Evolutionary conservation across 2,797 vertebrate genomes (phyloP).

Genomic region (Melanogrammus aeglefinus): DNA sequence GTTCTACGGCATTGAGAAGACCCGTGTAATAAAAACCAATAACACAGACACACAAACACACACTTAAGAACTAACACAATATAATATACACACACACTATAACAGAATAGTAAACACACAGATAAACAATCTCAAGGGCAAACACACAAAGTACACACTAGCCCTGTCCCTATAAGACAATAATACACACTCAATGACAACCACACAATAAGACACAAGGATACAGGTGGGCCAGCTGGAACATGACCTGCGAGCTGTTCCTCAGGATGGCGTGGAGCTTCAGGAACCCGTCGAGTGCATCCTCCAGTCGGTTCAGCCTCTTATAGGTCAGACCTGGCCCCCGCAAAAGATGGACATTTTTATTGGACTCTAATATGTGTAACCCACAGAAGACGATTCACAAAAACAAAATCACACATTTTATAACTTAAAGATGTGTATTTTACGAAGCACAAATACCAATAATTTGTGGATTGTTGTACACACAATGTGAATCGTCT

Average conservation of each 20-base stretch:
- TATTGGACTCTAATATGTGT: background rate
- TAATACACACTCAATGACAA: conserved; percentile 25
- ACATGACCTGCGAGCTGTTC: conserved; percentile 90
- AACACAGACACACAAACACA: no score
- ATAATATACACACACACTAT: no score
- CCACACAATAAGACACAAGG: conserved; percentile 42
- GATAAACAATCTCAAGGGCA: background rate
- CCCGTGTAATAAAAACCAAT: no score
- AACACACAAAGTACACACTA: background rate
- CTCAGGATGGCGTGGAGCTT: conserved; percentile 93
- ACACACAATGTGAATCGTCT: no score
- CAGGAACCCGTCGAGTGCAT: conserved; percentile 91
- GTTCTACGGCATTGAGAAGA: no score
- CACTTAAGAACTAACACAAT: background rate
- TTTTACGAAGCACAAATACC: no score
- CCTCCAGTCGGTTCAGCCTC: conserved; percentile 84
- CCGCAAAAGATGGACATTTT: background rate
- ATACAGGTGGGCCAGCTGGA: conserved; percentile 92
- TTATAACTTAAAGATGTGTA: no score
- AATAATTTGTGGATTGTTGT: no score
- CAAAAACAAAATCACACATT: no score
- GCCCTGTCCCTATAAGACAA: conserved; percentile 19
- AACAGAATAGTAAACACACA: no score
- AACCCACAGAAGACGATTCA: no score
- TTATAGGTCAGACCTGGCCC: conserved; percentile 86